Conservation (phyloP, 2,888 invertebrate species). For the Proisotoma minuta region DNA sequence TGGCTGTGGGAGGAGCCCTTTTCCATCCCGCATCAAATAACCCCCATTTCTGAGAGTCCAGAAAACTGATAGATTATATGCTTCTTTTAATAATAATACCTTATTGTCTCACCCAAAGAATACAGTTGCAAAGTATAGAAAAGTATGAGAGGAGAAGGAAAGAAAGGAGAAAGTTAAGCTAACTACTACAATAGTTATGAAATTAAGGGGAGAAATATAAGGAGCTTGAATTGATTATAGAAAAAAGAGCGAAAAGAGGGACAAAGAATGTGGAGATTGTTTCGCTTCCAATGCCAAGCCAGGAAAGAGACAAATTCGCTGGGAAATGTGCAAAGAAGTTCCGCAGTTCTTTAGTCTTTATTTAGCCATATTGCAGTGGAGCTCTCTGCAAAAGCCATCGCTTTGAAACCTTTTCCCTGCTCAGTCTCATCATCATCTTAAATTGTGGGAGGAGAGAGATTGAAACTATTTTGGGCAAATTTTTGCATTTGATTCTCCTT, state of each 20-base stretch:
- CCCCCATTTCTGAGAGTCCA: too few relatives aligned
- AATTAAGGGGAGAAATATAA: too few relatives aligned
- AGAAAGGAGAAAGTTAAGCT: neutral
- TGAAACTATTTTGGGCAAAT: constrained; percentile 44
- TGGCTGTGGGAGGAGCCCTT: too few relatives aligned
- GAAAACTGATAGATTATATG: too few relatives aligned
- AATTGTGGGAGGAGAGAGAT: constrained; percentile 16
- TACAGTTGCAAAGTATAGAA: too few relatives aligned
- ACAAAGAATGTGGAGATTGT: neutral
- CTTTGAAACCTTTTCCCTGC: neutral
- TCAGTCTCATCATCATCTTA: neutral
- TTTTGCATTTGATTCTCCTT: constrained; percentile 35
- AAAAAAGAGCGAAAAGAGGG: neutral
- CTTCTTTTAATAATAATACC: too few relatives aligned
- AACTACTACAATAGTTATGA: too few relatives aligned
- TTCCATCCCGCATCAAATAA: too few relatives aligned
- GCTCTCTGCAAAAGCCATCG: neutral
- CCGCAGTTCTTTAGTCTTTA: constrained; percentile 4
- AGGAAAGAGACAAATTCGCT: constrained; percentile 1
- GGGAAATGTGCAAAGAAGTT: neutral
- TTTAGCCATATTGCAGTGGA: neutral
- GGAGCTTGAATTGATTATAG: neutral
- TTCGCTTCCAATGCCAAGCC: neutral
- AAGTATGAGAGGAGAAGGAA: neutral
- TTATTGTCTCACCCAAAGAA: too few relatives aligned